A percentile compares a stretch with the other conserved stretches of the same genome.
phyloP scores from a whole-genome alignment of 2,113 vertebrate genomes.

The Chionomys nivalis region DNA sequence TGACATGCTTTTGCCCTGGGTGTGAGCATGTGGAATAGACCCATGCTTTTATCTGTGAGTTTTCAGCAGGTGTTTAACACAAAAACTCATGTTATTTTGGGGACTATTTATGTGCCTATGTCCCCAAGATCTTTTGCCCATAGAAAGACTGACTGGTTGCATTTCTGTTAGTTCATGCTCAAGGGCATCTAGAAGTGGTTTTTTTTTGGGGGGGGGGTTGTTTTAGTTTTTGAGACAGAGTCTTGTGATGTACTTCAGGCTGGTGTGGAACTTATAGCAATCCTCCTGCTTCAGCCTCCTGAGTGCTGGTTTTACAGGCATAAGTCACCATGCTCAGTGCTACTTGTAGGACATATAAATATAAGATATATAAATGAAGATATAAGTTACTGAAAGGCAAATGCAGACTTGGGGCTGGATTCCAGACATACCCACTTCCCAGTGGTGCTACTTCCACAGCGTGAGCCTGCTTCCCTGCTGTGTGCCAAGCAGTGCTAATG shows the following conservation, averaged over 20 bases:
- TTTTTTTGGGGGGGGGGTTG: neutral
- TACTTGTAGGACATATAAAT: too few species aligned
- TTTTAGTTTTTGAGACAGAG: neutral
- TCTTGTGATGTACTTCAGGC: neutral
- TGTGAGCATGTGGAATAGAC: neutral
- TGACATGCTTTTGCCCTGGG: neutral
- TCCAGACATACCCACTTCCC: neutral
- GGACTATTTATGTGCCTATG: neutral
- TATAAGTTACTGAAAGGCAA: neutral
- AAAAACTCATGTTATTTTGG: neutral
- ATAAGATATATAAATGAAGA: neutral
- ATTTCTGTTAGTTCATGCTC: neutral
- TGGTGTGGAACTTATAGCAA: neutral
- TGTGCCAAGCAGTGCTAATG: neutral
- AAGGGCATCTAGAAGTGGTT: neutral
- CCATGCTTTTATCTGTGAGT: neutral
- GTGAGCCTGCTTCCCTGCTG: neutral
- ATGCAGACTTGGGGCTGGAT: neutral
- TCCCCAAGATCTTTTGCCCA: neutral
- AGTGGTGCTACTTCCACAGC: neutral
- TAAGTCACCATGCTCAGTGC: neutral
- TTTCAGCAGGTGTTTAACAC: neutral
- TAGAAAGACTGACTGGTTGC: neutral
- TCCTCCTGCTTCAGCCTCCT: neutral
- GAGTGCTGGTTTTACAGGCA: neutral